phyloP scores from a whole-genome alignment of 1,140 invertebrate genomes.

The Mya arenaria region DNA sequence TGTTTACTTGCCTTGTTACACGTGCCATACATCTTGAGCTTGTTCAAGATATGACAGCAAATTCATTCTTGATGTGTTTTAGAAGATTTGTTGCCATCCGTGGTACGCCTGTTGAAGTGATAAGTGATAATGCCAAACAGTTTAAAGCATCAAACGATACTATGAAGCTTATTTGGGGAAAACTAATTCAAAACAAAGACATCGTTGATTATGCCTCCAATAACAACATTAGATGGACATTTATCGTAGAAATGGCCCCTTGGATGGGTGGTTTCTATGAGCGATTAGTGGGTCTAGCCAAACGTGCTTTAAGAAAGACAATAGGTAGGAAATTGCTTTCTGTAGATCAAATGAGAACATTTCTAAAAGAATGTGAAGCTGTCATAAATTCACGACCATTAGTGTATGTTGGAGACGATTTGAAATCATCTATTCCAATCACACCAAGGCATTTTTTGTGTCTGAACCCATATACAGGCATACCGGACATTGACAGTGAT shows the following conservation, averaged over 20 bases:
- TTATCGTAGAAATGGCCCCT: conserved; percentile 3
- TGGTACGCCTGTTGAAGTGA: background rate
- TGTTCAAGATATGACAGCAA: conserved; percentile 18
- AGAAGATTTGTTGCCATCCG: conserved; percentile 8
- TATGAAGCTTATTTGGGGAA: background rate
- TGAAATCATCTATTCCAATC: background rate
- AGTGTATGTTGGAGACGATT: conserved; percentile 14
- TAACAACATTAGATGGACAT: background rate
- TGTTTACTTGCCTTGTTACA: conserved; percentile 30
- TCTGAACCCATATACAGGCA: conserved; percentile 6
- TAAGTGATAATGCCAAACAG: conserved; percentile 20
- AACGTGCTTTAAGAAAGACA: conserved; percentile 12
- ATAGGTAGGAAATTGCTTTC: conserved; percentile 8
- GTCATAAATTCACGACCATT: conserved; percentile 13
- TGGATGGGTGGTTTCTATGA: conserved; percentile 38
- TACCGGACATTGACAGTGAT: background rate
- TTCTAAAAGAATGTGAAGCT: conserved; percentile 6
- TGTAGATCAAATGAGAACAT: conserved; percentile 5
- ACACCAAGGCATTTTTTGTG: conserved; percentile 12
- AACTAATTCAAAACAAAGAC: background rate
- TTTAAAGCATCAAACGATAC: conserved; percentile 11
- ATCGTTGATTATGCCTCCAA: background rate
- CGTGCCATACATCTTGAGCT: conserved; percentile 37
- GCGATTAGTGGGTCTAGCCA: conserved; percentile 6
- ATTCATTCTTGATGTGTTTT: background rate